A percentile compares a stretch with the other conserved stretches of the same genome.
Conservation (phyloP, 1,140 invertebrate genomes). For the Armadillidium nasatum region DNA sequence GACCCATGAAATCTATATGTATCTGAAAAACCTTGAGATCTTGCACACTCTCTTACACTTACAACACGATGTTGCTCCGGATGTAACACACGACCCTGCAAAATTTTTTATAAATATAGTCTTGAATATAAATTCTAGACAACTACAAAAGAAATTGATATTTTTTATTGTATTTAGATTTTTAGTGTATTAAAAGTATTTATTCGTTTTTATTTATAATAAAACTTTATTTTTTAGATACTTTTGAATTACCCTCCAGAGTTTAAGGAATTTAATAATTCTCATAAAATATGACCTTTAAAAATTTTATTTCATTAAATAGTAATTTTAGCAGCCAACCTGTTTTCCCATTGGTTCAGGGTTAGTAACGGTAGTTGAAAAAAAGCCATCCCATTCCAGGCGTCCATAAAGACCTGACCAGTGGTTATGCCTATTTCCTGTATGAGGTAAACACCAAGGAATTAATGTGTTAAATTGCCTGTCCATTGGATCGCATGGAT, state of each 20-base stretch:
- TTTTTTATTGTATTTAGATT: no score
- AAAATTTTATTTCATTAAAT: not conserved
- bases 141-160: no score
- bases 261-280: not conserved
- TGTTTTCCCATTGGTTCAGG: conserved; percentile 89
- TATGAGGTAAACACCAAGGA: conserved; percentile 86
- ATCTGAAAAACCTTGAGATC: conserved; percentile 82
- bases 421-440: conserved; percentile 77
- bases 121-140: no score
- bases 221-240: no score
- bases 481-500: conserved; percentile 65
- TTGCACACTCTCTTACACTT: conserved; percentile 77
- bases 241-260: not conserved
- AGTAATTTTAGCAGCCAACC: conserved; percentile 50
- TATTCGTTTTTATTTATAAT: no score
- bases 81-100: conserved; percentile 68
- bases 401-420: conserved; percentile 74
- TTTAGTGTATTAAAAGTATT: no score
- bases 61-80: conserved; percentile 74
- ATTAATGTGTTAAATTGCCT: conserved; percentile 79
- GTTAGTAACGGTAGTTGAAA: conserved; percentile 74
- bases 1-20: conserved; percentile 69
- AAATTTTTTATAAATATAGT: not conserved
- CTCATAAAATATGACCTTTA: not conserved
- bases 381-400: conserved; percentile 78